These are phyloP conservation scores for Pelagia noctiluca DNA, from an alignment of 30 jellyfish, hydroid and myxozoan genomes.

Conservation along the genomic window DNA sequence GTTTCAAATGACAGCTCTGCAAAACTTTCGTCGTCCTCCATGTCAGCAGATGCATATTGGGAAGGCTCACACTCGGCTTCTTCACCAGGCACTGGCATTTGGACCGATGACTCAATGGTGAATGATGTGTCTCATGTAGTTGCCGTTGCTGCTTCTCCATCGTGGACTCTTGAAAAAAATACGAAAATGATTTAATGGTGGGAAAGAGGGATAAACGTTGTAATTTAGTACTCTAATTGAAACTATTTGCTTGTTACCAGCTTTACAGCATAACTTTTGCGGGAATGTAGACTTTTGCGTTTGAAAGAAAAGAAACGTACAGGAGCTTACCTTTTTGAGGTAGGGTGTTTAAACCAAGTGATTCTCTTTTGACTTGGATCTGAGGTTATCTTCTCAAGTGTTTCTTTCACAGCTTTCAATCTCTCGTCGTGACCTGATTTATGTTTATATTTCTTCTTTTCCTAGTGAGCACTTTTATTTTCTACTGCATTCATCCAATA, in stretches of 20 bases:
- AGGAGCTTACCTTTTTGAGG: background rate
- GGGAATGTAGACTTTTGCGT: no score
- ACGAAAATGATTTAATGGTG: no score
- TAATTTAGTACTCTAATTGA: background rate
- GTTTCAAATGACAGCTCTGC: background rate
- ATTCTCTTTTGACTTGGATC: background rate
- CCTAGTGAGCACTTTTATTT: background rate
- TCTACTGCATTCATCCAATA: no score
- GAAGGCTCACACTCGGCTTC: background rate
- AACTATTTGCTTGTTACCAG: no score
- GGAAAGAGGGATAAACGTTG: background rate
- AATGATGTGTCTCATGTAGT: background rate
- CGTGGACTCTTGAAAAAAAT: background rate
- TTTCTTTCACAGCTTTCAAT: background rate
- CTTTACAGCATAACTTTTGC: no score
- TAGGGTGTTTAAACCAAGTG: background rate
- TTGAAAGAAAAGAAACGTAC: no score
- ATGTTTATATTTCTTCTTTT: background rate
- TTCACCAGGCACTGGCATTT: background rate
- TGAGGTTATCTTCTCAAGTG: background rate
- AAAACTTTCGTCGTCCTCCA: background rate
- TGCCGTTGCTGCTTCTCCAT: background rate
- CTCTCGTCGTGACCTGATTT: background rate
- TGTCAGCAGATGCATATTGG: background rate
- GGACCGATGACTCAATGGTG: background rate